These are phyloP conservation scores for Mactromeris polynyma DNA, from an alignment of 2,888 invertebrate genomes.

Conservation along the genomic window DNA sequence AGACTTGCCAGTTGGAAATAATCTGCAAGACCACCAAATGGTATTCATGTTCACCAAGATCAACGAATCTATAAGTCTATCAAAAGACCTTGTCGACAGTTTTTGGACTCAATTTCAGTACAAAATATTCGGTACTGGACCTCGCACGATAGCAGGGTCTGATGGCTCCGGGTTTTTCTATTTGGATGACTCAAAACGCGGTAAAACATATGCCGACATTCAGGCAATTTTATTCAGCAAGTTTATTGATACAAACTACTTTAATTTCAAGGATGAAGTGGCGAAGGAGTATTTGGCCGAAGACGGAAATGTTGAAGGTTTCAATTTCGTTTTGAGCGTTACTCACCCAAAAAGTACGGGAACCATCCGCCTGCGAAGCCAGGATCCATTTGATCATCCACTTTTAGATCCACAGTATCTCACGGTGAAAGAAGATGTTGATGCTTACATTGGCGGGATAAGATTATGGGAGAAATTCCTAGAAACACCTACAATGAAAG, in stretches of 20 bases:
- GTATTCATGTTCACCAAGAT: slow-evolving; percentile 26
- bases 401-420: slow-evolving; percentile 97
- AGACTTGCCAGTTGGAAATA: slow-evolving; percentile 29
- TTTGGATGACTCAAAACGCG: slow-evolving; percentile 22
- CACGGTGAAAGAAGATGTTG: slow-evolving; percentile 89
- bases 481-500: slow-evolving; percentile 42
- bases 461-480: slow-evolving; percentile 42
- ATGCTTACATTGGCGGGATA: slow-evolving; percentile 29
- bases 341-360: slow-evolving; percentile 92
- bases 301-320: slow-evolving; percentile 81
- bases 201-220: slow-evolving; percentile 21
- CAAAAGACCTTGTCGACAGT: slow-evolving; percentile 9
- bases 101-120: slow-evolving; percentile 36
- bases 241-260: slow-evolving; percentile 13
- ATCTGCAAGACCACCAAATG: slow-evolving; percentile 24
- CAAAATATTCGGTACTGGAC: slow-evolving; percentile 39
- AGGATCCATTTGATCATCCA: slow-evolving; percentile 93
- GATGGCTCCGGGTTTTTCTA: slow-evolving; percentile 40
- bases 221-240: slow-evolving; percentile 24
- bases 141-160: slow-evolving; percentile 14
- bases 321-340: slow-evolving; percentile 36
- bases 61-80: slow-evolving; percentile 30
- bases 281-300: slow-evolving; percentile 39
- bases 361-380: slow-evolving; percentile 91
- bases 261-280: slow-evolving; percentile 31